A percentile compares a stretch with the other conserved stretches of the same genome.
phyloP scores from a whole-genome alignment of 1,140 invertebrate genomes.

The Schlechtendalia chinensis region DNA sequence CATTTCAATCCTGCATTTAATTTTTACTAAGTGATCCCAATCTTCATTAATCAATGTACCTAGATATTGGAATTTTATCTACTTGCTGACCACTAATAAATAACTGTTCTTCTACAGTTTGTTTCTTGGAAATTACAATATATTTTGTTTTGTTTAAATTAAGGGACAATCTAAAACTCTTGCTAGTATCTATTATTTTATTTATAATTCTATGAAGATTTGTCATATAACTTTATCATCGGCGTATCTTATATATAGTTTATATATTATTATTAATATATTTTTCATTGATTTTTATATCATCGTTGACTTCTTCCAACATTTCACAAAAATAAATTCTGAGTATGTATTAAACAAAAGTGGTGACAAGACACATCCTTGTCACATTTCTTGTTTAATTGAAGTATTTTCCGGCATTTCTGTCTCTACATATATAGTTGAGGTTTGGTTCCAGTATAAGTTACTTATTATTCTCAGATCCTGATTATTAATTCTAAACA shows the following conservation, averaged over 20 bases:
- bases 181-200: neutral
- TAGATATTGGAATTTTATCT: constrained; percentile 5
- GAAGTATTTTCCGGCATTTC: neutral
- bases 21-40: neutral
- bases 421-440: neutral
- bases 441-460: constrained; percentile 18
- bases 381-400: neutral
- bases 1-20: neutral
- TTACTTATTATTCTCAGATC: neutral
- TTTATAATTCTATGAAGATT: neutral
- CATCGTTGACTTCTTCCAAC: neutral
- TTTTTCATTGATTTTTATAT: neutral
- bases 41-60: constrained; percentile 2
- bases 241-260: neutral
- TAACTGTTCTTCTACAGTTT: neutral
- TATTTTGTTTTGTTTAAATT: constrained; percentile 17
- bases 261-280: neutral
- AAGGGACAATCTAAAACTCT: neutral
- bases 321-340: neutral
- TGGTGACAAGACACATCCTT: constrained; percentile 4
- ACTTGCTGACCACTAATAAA: neutral
- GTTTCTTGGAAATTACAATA: neutral
- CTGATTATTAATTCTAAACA: neutral
- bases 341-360: neutral
- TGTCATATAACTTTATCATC: constrained; percentile 3